These are phyloP conservation scores for Dasypogon diadema DNA, from an alignment of 2,888 invertebrate genomes.

Conservation along the genomic window DNA sequence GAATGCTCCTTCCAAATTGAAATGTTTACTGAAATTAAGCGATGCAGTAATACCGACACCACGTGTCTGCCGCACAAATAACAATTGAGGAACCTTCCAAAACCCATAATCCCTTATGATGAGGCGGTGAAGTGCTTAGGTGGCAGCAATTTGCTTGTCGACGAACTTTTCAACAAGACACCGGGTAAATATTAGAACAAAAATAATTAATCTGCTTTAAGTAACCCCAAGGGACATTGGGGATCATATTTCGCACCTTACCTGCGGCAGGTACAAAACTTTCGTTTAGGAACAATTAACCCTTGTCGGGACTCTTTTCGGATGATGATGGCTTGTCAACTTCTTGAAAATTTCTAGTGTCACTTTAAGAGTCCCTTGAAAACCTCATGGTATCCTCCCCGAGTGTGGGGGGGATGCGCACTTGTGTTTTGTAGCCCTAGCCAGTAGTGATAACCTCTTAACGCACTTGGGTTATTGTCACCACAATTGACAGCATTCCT, in stretches of 20 bases:
- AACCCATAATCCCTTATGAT: not conserved
- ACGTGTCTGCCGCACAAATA: not conserved
- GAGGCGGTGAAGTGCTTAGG: not conserved
- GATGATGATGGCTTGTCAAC: not conserved
- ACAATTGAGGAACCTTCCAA: not conserved
- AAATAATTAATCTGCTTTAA: slow-evolving; percentile 14
- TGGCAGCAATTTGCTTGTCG: not conserved
- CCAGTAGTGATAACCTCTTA: not conserved
- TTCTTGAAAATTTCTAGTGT: not conserved
- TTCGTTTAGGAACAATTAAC: not conserved
- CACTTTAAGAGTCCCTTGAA: not conserved
- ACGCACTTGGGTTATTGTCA: not conserved
- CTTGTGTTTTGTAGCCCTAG: not conserved
- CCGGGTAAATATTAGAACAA: slow-evolving; percentile 11
- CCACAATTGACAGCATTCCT: not conserved
- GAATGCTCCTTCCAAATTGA: not conserved
- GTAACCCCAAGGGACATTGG: slow-evolving; percentile 11
- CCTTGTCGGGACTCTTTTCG: not conserved
- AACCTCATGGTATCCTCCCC: not conserved
- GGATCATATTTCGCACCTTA: slow-evolving; percentile 11
- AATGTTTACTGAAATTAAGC: not conserved
- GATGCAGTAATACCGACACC: not conserved
- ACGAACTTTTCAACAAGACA: not conserved
- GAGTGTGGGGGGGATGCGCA: not conserved
- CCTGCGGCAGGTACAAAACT: not conserved